phyloP scores from a whole-genome alignment of 2,888 invertebrate species.

The Thyatira batis region DNA sequence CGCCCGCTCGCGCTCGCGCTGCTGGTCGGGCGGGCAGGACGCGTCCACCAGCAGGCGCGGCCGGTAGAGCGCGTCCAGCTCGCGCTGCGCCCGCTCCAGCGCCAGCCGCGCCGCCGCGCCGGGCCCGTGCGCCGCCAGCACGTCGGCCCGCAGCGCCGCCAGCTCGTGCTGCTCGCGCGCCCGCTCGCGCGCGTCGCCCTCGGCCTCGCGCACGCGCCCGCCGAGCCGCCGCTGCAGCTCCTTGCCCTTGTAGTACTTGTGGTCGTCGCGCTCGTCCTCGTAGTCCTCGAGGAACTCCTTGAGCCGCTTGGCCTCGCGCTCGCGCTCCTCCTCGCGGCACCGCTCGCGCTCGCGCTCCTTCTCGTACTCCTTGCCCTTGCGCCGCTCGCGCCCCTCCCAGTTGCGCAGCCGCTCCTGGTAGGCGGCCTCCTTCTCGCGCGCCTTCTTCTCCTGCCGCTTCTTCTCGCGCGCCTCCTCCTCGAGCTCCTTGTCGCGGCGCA shows the following conservation, averaged over 20 bases:
- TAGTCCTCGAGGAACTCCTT: conserved; percentile 99
- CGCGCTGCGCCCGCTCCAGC: conserved; percentile 64
- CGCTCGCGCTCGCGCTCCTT: conserved; percentile 89
- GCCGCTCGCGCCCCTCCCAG: conserved; percentile 95
- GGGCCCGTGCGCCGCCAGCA: conserved; percentile 83
- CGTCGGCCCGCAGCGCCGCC: conserved; percentile 84
- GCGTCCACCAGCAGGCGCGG: conserved; percentile 91
- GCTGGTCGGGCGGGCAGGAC: conserved; percentile 69
- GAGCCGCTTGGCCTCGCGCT: conserved; percentile 95
- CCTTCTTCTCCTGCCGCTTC: conserved; percentile 94
- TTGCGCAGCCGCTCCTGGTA: conserved; percentile 89
- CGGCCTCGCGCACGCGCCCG: conserved; percentile 96
- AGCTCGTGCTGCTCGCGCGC: conserved; percentile 94
- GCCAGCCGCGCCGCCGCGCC: conserved; percentile 64
- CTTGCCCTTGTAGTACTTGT: conserved; percentile 95
- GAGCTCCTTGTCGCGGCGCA: conserved; percentile 89
- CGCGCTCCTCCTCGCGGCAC: conserved; percentile 92
- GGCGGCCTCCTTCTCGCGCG: conserved; percentile 97
- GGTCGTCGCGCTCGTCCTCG: conserved; percentile 98
- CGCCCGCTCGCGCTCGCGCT: conserved; percentile 54
- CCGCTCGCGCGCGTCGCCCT: conserved; percentile 94
- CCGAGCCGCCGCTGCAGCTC: conserved; percentile 95
- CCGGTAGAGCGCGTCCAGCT: conserved; percentile 91
- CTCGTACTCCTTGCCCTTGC: conserved; percentile 95
- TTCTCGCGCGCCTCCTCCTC: conserved; percentile 96